Percentiles rank a stretch among this genome's conserved stretches.
These are phyloP conservation scores for Atherix ibis DNA, from an alignment of 2,888 invertebrate species.

Conservation along the genomic window DNA sequence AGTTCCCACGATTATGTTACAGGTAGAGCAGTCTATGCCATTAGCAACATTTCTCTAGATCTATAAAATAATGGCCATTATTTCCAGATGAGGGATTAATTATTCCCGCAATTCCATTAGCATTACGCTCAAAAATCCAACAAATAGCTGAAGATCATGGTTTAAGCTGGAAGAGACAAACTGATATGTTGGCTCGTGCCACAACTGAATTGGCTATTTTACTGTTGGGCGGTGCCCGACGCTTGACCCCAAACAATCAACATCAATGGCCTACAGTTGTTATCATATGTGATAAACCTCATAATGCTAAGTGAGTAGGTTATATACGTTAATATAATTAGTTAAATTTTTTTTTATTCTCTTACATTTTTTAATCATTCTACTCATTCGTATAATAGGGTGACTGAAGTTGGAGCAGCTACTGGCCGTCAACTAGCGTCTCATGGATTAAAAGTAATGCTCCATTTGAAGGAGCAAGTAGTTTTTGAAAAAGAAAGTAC, in stretches of 20 bases:
- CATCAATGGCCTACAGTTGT: conserved; percentile 78
- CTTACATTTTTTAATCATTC: neutral
- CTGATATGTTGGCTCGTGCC: conserved; percentile 67
- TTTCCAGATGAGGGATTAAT: conserved; percentile 56
- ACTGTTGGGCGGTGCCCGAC: conserved; percentile 67
- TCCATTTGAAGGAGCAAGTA: conserved; percentile 39
- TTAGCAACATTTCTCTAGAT: no score
- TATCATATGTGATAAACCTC: conserved; percentile 53
- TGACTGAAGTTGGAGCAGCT: conserved; percentile 52
- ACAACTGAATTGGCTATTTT: conserved; percentile 71
- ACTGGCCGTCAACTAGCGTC: conserved; percentile 66
- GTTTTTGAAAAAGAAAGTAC: conserved; percentile 34
- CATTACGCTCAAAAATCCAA: conserved; percentile 52
- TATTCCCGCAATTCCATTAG: conserved; percentile 57
- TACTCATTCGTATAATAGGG: conserved; percentile 13
- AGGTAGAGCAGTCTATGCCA: no score
- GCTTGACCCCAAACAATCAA: conserved; percentile 69
- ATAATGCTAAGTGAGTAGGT: conserved; percentile 30
- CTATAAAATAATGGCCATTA: no score
- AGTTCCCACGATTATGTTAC: conserved; percentile 28
- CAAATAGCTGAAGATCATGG: conserved; percentile 51
- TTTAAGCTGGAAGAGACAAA: conserved; percentile 45
- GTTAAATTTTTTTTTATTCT: neutral
- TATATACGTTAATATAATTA: neutral
- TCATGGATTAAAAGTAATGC: conserved; percentile 59